These are phyloP conservation scores for Entomobrya proxima DNA, from an alignment of 2,888 invertebrate species.

Conservation along the genomic window DNA sequence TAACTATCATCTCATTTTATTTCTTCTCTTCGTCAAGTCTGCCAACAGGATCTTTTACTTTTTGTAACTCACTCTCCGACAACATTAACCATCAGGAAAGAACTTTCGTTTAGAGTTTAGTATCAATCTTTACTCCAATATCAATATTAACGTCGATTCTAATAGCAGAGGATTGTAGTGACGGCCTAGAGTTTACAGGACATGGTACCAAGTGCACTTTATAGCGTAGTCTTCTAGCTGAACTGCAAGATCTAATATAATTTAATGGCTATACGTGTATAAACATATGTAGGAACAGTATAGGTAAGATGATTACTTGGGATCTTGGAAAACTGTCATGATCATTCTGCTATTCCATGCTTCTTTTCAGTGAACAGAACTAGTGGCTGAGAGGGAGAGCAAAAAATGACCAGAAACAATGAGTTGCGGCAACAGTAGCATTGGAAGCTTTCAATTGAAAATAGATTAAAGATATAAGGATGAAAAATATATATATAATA, in stretches of 20 bases:
- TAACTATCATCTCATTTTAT: too few relatives aligned
- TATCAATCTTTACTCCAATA: constrained; percentile 18
- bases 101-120: neutral
- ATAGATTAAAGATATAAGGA: constrained; percentile 42
- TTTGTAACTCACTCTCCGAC: neutral
- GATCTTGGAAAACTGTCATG: constrained; percentile 36
- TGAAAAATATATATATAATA: constrained; percentile 24
- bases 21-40: neutral
- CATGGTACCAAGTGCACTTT: too few relatives aligned
- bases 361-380: constrained; percentile 20
- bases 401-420: constrained; percentile 22
- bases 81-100: too few relatives aligned
- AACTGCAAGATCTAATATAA: too few relatives aligned
- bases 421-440: constrained; percentile 5
- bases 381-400: constrained; percentile 16
- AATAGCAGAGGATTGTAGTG: neutral
- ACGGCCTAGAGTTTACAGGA: too few relatives aligned
- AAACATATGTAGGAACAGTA: neutral
- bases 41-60: neutral
- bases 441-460: constrained; percentile 6
- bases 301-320: neutral
- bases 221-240: too few relatives aligned
- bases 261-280: too few relatives aligned
- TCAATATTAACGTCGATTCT: constrained; percentile 20
- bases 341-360: neutral